Conservation (phyloP, 2,113 vertebrate species). For the Callorhinus ursinus region DNA sequence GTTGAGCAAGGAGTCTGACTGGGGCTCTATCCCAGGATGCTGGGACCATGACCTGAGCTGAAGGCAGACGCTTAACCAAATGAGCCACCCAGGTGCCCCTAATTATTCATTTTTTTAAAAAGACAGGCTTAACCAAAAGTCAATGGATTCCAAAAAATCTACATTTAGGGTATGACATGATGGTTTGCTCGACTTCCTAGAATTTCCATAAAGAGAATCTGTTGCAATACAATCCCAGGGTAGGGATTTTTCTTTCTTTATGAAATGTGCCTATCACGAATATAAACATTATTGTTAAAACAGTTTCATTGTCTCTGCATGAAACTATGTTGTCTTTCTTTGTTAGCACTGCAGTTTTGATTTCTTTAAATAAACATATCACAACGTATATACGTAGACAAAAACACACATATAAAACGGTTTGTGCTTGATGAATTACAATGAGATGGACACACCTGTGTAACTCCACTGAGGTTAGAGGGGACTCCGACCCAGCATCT, state of each 20-base stretch:
- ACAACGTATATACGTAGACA: background rate
- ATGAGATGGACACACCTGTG: background rate
- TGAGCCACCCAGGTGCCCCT: background rate
- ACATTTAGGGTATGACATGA: background rate
- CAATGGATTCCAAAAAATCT: background rate
- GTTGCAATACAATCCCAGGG: background rate
- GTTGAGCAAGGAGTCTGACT: background rate
- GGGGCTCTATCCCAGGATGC: background rate
- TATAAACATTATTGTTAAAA: slow-evolving; percentile 33
- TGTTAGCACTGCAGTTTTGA: background rate
- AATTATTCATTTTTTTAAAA: background rate
- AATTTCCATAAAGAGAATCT: slow-evolving; percentile 23
- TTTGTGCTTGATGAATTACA: background rate
- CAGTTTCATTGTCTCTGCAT: background rate
- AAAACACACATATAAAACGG: background rate
- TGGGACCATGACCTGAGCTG: background rate
- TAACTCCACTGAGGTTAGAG: background rate
- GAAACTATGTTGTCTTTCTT: slow-evolving; percentile 52
- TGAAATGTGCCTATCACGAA: background rate
- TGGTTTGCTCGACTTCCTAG: background rate
- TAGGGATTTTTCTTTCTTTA: slow-evolving; percentile 18
- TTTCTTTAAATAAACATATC: background rate
- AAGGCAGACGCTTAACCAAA: background rate
- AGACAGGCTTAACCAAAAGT: slow-evolving; percentile 47
- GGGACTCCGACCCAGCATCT: background rate